phyloP scores from a whole-genome alignment of 2,888 invertebrate genomes.

The Lucinisca nassula region DNA sequence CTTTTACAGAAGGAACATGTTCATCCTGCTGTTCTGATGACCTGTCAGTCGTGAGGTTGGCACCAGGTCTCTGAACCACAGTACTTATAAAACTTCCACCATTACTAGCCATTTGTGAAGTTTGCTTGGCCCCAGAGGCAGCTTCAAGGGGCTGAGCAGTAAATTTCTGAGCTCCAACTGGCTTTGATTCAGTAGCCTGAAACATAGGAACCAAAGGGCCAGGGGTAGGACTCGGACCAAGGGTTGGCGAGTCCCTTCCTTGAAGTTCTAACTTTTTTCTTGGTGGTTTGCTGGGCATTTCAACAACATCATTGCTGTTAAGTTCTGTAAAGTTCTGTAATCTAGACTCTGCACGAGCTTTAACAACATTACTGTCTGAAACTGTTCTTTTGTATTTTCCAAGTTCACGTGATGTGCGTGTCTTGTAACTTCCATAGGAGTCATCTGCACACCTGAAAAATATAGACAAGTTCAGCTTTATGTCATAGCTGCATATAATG shows the following conservation, averaged over 20 bases:
- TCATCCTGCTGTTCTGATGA: slow-evolving; percentile 34
- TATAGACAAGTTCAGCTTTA: too few relatives aligned
- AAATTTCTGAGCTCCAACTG: slow-evolving; percentile 57
- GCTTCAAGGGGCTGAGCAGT: slow-evolving; percentile 64
- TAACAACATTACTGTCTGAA: slow-evolving; percentile 74
- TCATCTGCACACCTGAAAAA: slow-evolving; percentile 81
- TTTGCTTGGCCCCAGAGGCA: slow-evolving; percentile 29
- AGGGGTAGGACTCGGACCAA: slow-evolving; percentile 30
- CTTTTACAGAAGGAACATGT: slow-evolving; percentile 48
- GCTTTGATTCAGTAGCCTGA: slow-evolving; percentile 56
- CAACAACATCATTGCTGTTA: slow-evolving; percentile 39
- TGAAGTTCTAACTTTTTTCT: slow-evolving; percentile 63
- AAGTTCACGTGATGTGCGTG: slow-evolving; percentile 73
- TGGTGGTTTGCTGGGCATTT: slow-evolving; percentile 67
- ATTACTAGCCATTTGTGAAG: slow-evolving; percentile 45
- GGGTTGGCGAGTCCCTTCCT: slow-evolving; percentile 50
- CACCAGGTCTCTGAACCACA: slow-evolving; percentile 57
- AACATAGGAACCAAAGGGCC: slow-evolving; percentile 58
- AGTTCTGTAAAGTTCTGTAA: slow-evolving; percentile 28
- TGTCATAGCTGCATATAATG: too few relatives aligned
- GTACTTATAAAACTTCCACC: slow-evolving; percentile 61
- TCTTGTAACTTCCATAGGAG: slow-evolving; percentile 80
- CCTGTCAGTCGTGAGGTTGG: background rate
- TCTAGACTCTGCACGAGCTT: slow-evolving; percentile 53
- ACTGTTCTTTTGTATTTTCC: slow-evolving; percentile 80